Percentiles rank a stretch among this genome's conserved stretches.
These are phyloP conservation scores for Charina bottae DNA, from an alignment of 2,113 vertebrate genomes.

Conservation along the genomic window DNA sequence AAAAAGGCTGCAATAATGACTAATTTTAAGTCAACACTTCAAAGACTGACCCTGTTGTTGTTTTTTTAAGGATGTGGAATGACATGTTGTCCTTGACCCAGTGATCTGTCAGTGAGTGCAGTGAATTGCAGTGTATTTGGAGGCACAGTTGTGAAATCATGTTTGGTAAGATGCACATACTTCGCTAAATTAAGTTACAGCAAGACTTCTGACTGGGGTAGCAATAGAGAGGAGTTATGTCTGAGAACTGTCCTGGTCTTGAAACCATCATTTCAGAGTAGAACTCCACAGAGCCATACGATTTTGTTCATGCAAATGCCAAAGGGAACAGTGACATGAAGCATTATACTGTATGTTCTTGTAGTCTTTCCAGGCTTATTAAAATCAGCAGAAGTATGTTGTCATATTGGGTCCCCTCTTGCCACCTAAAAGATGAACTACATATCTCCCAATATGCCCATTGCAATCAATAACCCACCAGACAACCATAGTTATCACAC, in stretches of 20 bases:
- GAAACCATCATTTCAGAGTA: slow-evolving; percentile 29
- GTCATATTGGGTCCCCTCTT: neutral
- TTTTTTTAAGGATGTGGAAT: neutral
- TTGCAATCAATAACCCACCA: neutral
- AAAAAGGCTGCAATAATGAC: slow-evolving; percentile 14
- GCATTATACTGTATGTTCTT: neutral
- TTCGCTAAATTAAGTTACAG: slow-evolving; percentile 38
- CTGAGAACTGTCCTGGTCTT: slow-evolving; percentile 31
- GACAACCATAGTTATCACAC: neutral
- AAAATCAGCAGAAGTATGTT: neutral
- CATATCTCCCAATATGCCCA: neutral
- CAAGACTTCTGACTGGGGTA: slow-evolving; percentile 39
- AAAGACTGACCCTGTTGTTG: neutral
- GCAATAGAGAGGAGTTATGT: slow-evolving; percentile 55
- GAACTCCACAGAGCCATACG: slow-evolving; percentile 26
- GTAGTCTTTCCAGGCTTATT: neutral
- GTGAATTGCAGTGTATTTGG: slow-evolving; percentile 25
- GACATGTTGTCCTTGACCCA: neutral
- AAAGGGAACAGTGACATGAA: slow-evolving; percentile 36
- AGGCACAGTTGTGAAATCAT: slow-evolving; percentile 42
- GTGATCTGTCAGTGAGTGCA: slow-evolving; percentile 2
- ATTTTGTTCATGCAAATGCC: slow-evolving; percentile 25
- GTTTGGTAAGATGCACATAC: slow-evolving; percentile 50
- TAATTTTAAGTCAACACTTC: slow-evolving; percentile 11
- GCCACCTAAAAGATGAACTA: neutral